These are phyloP conservation scores for Deladenus siricidicola DNA, from an alignment of 2,888 invertebrate genomes.

Conservation along the genomic window DNA sequence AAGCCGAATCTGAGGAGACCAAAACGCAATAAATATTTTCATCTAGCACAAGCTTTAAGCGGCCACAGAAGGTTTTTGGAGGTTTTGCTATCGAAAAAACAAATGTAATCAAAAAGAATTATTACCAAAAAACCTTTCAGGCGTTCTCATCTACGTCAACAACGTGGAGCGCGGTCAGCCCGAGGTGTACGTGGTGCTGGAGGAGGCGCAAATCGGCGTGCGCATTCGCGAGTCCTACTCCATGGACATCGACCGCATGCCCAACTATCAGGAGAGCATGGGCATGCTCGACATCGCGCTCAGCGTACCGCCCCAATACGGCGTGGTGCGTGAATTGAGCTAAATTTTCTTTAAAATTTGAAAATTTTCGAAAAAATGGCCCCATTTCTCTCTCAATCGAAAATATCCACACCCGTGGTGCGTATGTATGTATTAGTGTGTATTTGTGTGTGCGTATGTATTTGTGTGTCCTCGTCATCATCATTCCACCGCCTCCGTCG, in stretches of 20 bases:
- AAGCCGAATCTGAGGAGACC: no score
- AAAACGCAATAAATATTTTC: no score
- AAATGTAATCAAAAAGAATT: no score
- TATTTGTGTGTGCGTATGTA: no score
- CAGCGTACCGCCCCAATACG: slow-evolving; percentile 50
- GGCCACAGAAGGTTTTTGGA: no score
- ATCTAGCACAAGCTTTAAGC: no score
- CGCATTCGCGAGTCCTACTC: slow-evolving; percentile 45
- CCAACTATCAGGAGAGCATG: slow-evolving; percentile 50
- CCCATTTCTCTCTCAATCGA: background rate
- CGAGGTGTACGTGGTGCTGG: slow-evolving; percentile 52
- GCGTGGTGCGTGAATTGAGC: slow-evolving; percentile 46
- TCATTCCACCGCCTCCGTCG: no score
- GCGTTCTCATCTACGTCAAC: slow-evolving; percentile 52
- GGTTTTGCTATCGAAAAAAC: no score
- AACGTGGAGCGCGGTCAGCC: slow-evolving; percentile 52
- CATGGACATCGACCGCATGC: slow-evolving; percentile 49
- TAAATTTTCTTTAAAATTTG: no score
- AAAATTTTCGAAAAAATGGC: background rate
- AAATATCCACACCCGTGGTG: background rate
- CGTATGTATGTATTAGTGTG: no score
- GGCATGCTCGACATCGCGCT: slow-evolving; percentile 49
- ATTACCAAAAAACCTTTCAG: no score
- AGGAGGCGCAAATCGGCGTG: slow-evolving; percentile 47
- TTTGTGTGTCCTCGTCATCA: no score